Base-by-base conservation (phyloP, 2,113 vertebrate species). In the Strigops habroptila region DNA sequence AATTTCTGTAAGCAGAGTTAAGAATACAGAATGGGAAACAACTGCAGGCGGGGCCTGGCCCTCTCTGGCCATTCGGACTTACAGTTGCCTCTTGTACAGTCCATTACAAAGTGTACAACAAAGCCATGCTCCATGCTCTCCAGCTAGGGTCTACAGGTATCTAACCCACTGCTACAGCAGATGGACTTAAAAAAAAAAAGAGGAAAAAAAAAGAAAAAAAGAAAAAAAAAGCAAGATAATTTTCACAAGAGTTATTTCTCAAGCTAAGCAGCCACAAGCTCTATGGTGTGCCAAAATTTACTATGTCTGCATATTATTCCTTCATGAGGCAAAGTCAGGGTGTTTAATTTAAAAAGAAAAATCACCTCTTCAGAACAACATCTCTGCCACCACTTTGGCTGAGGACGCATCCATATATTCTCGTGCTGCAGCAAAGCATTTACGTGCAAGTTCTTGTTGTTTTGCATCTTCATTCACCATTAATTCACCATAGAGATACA, bases 401-500 rank as follows among this genome's bases (percentile, higher is more conserved):
- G 98, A 98, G 19, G 98, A 98, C 22, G 75, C 97, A 95, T 99
- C 99, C 99, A 99, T 99, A 84, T 98, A 98, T 48, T 98, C 98
- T 88, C 44, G 97, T 90, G 97, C 97, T 96, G 97, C 96, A 85
- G 98, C 97, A 88, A 99, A 98, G 94, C 99, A 99, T 85, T 91
- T 98, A 57, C 52, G 97, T 43, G 99, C 99, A 33, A 99, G 98
- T 71, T 98, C 97, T 97, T 99, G 99, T 88, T 99, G 99, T 84
- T 97, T 93, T 8, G 96, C 77, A 12, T 99, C 98, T 98, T 99
- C 99, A 13, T 99, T 98, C 94, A 99, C 96, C 99, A 99, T 99
- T 98, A 99, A 97, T 97, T 99, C 99, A 46, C 99, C 99, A 12
- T 99, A 99, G 53, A 99, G 98, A 96, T 99, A 99, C 49, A 99